phyloP scores from a whole-genome alignment of 2,797 vertebrate species.

The Lateolabrax maculatus region DNA sequence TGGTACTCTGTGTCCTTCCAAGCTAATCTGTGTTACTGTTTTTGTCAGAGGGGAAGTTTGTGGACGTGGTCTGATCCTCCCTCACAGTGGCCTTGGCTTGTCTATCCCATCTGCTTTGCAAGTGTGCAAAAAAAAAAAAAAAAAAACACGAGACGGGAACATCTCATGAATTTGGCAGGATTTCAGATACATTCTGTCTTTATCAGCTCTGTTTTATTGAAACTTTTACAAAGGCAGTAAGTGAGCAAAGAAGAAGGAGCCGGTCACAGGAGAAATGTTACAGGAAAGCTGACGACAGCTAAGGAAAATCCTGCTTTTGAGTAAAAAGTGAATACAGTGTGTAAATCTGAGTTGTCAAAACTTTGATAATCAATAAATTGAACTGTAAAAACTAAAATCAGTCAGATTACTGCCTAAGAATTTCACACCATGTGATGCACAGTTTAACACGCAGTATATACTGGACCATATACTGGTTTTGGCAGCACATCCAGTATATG shows the following conservation, averaged over 20 bases:
- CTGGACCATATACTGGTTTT: too few relatives aligned
- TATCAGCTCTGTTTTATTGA: slow-evolving; percentile 25
- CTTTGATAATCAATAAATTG: neutral
- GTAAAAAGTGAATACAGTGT: neutral
- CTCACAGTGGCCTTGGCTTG: slow-evolving; percentile 46
- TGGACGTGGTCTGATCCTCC: slow-evolving; percentile 53
- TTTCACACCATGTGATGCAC: neutral
- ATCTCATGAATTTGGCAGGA: slow-evolving; percentile 11
- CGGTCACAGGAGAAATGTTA: neutral
- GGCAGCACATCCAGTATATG: neutral
- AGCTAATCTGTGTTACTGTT: slow-evolving; percentile 50
- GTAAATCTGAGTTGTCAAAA: neutral
- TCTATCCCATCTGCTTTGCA: slow-evolving; percentile 44
- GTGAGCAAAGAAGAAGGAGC: neutral
- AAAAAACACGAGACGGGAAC: slow-evolving; percentile 7
- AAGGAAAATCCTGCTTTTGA: neutral
- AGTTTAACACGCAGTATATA: neutral
- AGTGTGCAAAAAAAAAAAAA: slow-evolving; percentile 15
- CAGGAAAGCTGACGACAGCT: slow-evolving; percentile 19
- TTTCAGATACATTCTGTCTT: slow-evolving; percentile 26
- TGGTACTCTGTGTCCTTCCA: slow-evolving; percentile 50
- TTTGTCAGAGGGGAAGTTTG: slow-evolving; percentile 52
- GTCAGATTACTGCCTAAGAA: neutral
- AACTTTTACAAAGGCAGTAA: slow-evolving; percentile 1
- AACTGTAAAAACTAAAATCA: neutral